Conservation (phyloP, 2,888 invertebrate genomes). For the Stenotaenia linearis region DNA sequence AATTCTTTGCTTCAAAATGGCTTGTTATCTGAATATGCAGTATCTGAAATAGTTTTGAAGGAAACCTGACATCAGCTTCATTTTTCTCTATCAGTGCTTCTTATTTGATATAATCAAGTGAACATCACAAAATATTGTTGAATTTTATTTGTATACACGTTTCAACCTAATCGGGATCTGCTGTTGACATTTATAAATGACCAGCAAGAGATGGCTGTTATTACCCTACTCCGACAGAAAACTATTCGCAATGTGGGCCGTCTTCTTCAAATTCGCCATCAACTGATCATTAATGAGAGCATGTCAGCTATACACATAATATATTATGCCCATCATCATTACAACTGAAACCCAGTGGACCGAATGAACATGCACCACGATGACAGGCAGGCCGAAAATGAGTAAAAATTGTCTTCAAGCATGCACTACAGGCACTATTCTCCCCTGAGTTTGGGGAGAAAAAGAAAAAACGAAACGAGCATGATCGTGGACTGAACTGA, state of each 20-base stretch:
- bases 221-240: background rate
- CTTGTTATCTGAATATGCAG: too few species aligned
- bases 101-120: too few species aligned
- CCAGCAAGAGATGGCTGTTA: background rate
- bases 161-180: background rate
- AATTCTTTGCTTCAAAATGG: too few species aligned
- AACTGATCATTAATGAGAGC: constrained; percentile 15
- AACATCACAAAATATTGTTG: too few species aligned
- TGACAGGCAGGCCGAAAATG: constrained; percentile 23
- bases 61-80: too few species aligned
- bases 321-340: constrained; percentile 24
- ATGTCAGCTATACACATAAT: constrained; percentile 26
- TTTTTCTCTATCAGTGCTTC: too few species aligned
- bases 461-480: background rate
- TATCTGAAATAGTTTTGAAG: background rate
- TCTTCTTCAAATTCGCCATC: background rate
- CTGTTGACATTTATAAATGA: background rate
- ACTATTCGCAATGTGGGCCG: background rate
- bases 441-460: constrained; percentile 2
- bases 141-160: background rate
- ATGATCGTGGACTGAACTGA: constrained; percentile 26
- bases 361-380: constrained; percentile 19
- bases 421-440: constrained; percentile 7
- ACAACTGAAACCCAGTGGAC: constrained; percentile 18
- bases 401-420: constrained; percentile 13